These are phyloP conservation scores for Drosophila gunungcola DNA, from an alignment of 1,140 invertebrate genomes.

Conservation along the genomic window DNA sequence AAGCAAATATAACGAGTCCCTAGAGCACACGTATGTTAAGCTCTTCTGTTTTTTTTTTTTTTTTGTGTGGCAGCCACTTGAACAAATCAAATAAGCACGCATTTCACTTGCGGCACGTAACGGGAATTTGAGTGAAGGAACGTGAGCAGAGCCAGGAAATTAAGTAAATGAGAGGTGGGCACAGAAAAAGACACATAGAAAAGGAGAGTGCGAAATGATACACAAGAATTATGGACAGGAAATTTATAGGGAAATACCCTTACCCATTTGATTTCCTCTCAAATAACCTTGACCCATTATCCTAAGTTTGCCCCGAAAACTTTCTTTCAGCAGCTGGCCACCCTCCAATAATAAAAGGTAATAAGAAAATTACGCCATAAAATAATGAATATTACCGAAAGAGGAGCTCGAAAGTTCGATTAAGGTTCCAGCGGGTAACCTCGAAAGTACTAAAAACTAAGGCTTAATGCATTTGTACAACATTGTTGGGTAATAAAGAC, in stretches of 20 bases:
- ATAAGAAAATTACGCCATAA: conserved; percentile 47
- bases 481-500: conserved; percentile 68
- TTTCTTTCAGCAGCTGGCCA: conserved; percentile 24
- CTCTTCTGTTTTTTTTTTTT: not conserved
- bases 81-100: conserved; percentile 62
- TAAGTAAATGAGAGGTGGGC: conserved; percentile 38
- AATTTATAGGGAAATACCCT: not conserved
- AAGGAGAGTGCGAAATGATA: not conserved
- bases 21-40: conserved; percentile 24
- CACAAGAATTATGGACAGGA: conserved; percentile 7
- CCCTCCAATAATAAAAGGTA: conserved; percentile 16
- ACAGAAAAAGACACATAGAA: not conserved
- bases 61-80: conserved; percentile 18
- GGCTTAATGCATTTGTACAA: conserved; percentile 61
- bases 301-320: conserved; percentile 14
- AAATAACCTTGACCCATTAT: conserved; percentile 23
- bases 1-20: conserved; percentile 36
- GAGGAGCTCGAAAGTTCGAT: conserved; percentile 67
- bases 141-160: conserved; percentile 32
- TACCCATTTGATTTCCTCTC: not conserved
- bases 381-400: conserved; percentile 68
- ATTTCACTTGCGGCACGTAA: conserved; percentile 45
- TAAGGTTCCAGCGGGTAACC: conserved; percentile 43
- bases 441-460: conserved; percentile 38
- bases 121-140: conserved; percentile 39